These are phyloP conservation scores for Drosophila triauraria DNA, from an alignment of 1,140 invertebrate genomes.

Conservation along the genomic window DNA sequence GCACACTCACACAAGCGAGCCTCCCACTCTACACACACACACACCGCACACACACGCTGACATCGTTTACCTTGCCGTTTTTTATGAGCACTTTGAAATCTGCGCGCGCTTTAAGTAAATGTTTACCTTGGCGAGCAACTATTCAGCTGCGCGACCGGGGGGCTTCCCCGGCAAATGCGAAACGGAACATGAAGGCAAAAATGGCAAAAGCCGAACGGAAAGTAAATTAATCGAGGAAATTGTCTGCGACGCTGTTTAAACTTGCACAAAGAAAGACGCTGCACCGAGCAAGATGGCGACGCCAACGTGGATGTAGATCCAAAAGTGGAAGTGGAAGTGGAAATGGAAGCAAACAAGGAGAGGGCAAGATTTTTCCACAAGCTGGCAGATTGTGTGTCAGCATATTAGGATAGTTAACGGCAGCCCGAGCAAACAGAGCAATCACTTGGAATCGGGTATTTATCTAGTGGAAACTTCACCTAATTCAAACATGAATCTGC, in stretches of 20 bases:
- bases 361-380: conserved; percentile 58
- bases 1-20: conserved; percentile 50
- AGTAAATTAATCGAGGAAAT: conserved; percentile 84
- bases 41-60: conserved; percentile 9
- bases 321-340: conserved; percentile 7
- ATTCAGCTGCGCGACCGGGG: conserved; percentile 24
- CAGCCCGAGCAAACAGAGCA: conserved; percentile 36
- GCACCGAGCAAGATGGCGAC: conserved; percentile 29
- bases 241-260: conserved; percentile 80
- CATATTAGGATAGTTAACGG: conserved; percentile 68
- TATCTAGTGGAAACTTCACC: conserved; percentile 21
- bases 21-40: conserved; percentile 10
- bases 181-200: conserved; percentile 76
- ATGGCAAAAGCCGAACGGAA: conserved; percentile 73
- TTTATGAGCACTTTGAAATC: conserved; percentile 79
- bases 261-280: conserved; percentile 78
- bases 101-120: conserved; percentile 78
- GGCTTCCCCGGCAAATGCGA: conserved; percentile 52
- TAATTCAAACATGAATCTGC: conserved; percentile 21
- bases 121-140: conserved; percentile 77
- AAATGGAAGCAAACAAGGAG: conserved; percentile 65
- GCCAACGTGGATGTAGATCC: conserved; percentile 29
- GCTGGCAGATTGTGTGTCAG: conserved; percentile 72
- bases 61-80: conserved; percentile 61
- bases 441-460: conserved; percentile 35